phyloP scores from a whole-genome alignment of 1,140 invertebrate species.

The Atta colombica region DNA sequence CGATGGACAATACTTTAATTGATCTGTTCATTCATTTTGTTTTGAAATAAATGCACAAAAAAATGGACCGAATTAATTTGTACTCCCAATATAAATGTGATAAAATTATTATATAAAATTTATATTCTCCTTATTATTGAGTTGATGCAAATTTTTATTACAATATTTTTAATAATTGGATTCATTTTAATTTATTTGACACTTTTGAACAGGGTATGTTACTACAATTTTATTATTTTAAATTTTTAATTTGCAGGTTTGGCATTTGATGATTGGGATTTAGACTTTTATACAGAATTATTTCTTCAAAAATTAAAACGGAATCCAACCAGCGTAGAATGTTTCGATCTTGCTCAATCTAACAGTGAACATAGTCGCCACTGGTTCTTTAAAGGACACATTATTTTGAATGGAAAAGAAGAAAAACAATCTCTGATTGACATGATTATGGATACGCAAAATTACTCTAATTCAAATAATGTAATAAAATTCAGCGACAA shows the following conservation, averaged over 20 bases:
- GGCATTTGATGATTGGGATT: constrained; percentile 95
- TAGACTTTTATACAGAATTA: constrained; percentile 94
- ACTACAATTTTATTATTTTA: too few relatives aligned
- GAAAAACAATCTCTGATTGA: constrained; percentile 94
- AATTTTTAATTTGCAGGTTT: constrained; percentile 87
- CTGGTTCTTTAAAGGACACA: constrained; percentile 97
- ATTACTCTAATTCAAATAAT: constrained; percentile 95
- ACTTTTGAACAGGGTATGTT: too few relatives aligned
- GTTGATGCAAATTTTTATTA: constrained; percentile 14
- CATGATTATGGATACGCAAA: constrained; percentile 97
- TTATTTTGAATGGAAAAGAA: constrained; percentile 94
- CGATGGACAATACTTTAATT: too few relatives aligned
- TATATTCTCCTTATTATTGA: not conserved
- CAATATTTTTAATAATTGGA: constrained; percentile 43
- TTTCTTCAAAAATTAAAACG: constrained; percentile 94
- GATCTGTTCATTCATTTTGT: too few relatives aligned
- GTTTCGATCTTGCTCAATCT: constrained; percentile 99
- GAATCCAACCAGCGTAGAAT: constrained; percentile 99
- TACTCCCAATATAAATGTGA: too few relatives aligned
- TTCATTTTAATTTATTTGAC: too few relatives aligned
- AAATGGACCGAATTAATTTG: too few relatives aligned
- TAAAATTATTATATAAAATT: not conserved
- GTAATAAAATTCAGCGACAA: constrained; percentile 99
- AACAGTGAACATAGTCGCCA: constrained; percentile 98
- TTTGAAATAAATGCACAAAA: too few relatives aligned